Percentiles rank a stretch among this genome's conserved stretches.
Evolutionary conservation across 2,113 vertebrate genomes (phyloP).

Genomic region (Hippolais icterina): DNA sequence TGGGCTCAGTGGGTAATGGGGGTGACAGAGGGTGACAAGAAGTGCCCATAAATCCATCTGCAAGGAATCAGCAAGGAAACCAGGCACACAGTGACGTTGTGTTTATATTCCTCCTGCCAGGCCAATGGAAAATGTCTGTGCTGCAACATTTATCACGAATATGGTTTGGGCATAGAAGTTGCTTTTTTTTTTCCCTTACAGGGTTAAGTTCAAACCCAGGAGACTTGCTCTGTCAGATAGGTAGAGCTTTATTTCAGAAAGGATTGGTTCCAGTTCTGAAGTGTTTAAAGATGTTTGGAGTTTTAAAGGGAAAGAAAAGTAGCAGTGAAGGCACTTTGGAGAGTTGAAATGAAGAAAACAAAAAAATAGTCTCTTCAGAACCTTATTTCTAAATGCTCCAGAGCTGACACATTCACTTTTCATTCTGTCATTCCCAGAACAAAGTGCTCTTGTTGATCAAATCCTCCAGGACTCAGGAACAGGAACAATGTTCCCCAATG

Average conservation of each 20-base stretch:
- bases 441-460: not conserved
- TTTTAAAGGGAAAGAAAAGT: not conserved
- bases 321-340: not conserved
- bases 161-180: not conserved
- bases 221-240: not conserved
- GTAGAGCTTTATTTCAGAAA: not conserved
- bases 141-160: not conserved
- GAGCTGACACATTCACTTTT: not conserved
- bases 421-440: not conserved
- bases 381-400: not conserved
- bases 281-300: not conserved
- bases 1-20: not conserved
- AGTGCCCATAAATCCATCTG: not conserved
- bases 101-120: not conserved
- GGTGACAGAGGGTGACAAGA: fast-evolving
- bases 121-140: fast-evolving
- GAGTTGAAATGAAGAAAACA: not conserved
- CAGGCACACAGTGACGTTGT: fast-evolving
- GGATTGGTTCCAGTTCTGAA: not conserved
- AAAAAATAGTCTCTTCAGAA: not conserved
- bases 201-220: fast-evolving
- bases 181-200: fast-evolving
- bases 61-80: not conserved
- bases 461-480: not conserved
- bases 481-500: not conserved